Base-by-base conservation (phyloP, 2,797 vertebrate species). In the Platalea minor region DNA sequence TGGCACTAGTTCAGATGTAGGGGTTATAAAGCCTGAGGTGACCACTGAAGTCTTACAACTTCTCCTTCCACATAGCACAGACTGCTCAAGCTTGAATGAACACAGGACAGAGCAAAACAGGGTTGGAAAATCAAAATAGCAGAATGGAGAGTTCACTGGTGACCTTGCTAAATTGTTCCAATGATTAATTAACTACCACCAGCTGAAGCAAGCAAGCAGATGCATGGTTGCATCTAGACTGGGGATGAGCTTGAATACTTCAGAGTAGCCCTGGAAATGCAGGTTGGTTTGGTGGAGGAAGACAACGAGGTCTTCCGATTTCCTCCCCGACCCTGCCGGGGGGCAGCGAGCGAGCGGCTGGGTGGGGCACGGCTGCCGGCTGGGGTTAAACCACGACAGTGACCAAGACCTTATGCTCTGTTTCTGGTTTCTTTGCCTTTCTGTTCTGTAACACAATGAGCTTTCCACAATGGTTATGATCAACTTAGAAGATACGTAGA, bases 1-100 rank as follows among this genome's bases (percentile, higher is more conserved):
- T 70, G 35, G 35, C 63, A 29, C 5, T 7, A 10, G 25, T 12
- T 67, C 1, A 6, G 48, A 28, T 10, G 17, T 17, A 1, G 0
- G 1, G 8, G 33, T 25, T 51, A 17, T 29, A 73, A 50, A 70
- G 20, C 19, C 33, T 21, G 53, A 50, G 43, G 48, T 54, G 46
- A 25, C 35, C 25, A 7, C 46, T 51, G 46, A n/a, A 14, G 28
- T 11, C 46, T 17, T 54, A 15, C 0, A 1, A 9, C 39, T 61
- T 56, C 39, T 41, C 51, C 25, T 65, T 80, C 69, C 21, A 53
- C 11, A 5, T 7, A 17, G 33, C 29, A 68, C 25, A 15, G 54
- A 8, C 11, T 48, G 13, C 16, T 37, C 31, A 56, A n/a, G 15
- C 45, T 45, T 2, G 2, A 56, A 15, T 13, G 41, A 56, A 11